A percentile compares a stretch with the other conserved stretches of the same genome.
Conservation (phyloP, 1,140 invertebrate species). For the Sitophilus oryzae region DNA sequence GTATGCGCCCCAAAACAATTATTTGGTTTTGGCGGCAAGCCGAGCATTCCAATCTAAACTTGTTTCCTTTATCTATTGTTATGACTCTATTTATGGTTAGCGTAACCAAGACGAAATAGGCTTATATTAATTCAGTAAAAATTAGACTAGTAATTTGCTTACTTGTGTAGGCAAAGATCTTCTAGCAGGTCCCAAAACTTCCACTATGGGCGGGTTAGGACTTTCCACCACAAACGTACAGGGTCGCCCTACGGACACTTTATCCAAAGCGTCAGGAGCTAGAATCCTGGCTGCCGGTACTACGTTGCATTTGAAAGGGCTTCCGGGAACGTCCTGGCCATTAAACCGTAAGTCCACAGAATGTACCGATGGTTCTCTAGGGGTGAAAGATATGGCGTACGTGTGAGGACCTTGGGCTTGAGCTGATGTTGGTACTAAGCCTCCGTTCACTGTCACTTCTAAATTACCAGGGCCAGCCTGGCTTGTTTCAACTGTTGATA, state of each 20-base stretch:
- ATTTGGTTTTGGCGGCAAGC: too few relatives aligned
- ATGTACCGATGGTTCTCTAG: conserved; percentile 80
- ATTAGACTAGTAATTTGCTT: conserved; percentile 31
- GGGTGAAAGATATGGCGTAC: conserved; percentile 96
- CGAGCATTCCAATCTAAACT: too few relatives aligned
- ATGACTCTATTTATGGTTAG: too few relatives aligned
- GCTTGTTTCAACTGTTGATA: conserved; percentile 97
- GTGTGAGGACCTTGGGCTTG: conserved; percentile 91
- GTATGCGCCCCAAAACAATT: too few relatives aligned
- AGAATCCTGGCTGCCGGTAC: conserved; percentile 69
- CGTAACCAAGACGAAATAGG: too few relatives aligned
- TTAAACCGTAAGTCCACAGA: conserved; percentile 94
- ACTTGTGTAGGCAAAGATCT: conserved; percentile 65
- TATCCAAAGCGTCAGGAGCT: conserved; percentile 78
- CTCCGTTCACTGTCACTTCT: conserved; percentile 95
- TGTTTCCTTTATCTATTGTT: too few relatives aligned
- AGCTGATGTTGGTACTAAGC: conserved; percentile 90
- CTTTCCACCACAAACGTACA: conserved; percentile 83
- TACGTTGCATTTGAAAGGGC: conserved; percentile 54
- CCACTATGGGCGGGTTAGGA: conserved; percentile 66
- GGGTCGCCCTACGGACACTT: conserved; percentile 81
- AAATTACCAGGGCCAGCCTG: conserved; percentile 94
- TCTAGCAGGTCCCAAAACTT: conserved; percentile 68
- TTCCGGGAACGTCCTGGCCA: conserved; percentile 87
- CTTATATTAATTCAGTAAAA: too few relatives aligned